A percentile compares a stretch with the other conserved stretches of the same genome.
phyloP scores from a whole-genome alignment of 2,888 invertebrate genomes.

The Zelleria hepariella region DNA sequence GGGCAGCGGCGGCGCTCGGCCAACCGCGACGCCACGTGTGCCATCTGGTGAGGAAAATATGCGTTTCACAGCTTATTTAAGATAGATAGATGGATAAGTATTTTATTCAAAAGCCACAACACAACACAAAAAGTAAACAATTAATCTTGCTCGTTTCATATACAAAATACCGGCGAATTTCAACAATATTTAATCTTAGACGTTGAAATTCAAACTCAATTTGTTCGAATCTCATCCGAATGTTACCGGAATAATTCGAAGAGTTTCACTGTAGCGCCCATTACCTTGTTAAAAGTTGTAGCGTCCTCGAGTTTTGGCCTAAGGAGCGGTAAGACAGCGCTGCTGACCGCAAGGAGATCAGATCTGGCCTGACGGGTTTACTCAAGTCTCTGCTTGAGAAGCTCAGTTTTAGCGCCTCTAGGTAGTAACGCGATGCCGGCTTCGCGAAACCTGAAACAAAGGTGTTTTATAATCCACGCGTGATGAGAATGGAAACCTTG shows the following conservation, averaged over 20 bases:
- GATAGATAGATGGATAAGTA: too few relatives aligned
- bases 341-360: constrained; percentile 74
- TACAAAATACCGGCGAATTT: too few relatives aligned
- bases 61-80: background rate
- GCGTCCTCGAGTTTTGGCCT: constrained; percentile 77
- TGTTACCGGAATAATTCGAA: background rate
- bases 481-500: too few relatives aligned
- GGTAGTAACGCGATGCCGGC: constrained; percentile 48
- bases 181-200: too few relatives aligned
- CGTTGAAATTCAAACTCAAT: too few relatives aligned
- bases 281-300: constrained; percentile 78
- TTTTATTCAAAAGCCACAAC: too few relatives aligned
- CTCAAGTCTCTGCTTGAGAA: constrained; percentile 41
- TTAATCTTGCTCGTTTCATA: too few relatives aligned
- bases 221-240: too few relatives aligned
- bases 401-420: constrained; percentile 57
- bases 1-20: constrained; percentile 55
- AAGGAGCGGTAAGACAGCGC: constrained; percentile 75
- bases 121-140: too few relatives aligned
- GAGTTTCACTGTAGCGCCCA: constrained; percentile 5
- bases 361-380: constrained; percentile 65
- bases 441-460: constrained; percentile 35
- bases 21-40: constrained; percentile 62
- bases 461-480: background rate
- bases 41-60: constrained; percentile 35